Evolutionary conservation across 2,888 invertebrate genomes (phyloP).

Genomic region (Atethmia centrago): DNA sequence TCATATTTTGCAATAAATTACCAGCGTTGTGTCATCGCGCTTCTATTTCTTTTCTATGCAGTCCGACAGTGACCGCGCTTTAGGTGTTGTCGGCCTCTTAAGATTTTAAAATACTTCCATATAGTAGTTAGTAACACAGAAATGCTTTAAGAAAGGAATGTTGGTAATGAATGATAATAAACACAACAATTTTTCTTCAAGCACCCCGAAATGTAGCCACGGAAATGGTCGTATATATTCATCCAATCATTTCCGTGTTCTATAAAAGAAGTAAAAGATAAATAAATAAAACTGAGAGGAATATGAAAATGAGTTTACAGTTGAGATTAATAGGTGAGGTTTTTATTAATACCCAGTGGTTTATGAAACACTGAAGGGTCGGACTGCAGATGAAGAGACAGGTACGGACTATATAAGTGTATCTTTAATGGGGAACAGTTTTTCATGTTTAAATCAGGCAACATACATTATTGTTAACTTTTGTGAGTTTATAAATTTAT

Average conservation of each 20-base stretch:
- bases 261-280: constrained; percentile 54
- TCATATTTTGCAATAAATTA: too few species aligned
- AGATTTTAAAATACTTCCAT: too few species aligned
- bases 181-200: background rate
- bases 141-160: too few species aligned
- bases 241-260: background rate
- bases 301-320: constrained; percentile 81
- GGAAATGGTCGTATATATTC: background rate
- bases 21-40: too few species aligned
- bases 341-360: constrained; percentile 83
- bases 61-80: too few species aligned
- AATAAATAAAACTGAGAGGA: constrained; percentile 64
- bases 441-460: background rate
- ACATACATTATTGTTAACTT: background rate
- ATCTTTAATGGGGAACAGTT: background rate
- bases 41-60: too few species aligned
- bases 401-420: constrained; percentile 67
- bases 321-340: constrained; percentile 84
- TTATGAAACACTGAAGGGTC: constrained; percentile 79
- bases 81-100: too few species aligned
- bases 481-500: too few species aligned
- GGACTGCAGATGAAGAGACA: constrained; percentile 64
- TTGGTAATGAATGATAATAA: too few species aligned
- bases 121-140: too few species aligned
- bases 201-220: background rate